Conservation (phyloP, 2,113 vertebrate genomes). For the Andinoacara biseriatus region DNA sequence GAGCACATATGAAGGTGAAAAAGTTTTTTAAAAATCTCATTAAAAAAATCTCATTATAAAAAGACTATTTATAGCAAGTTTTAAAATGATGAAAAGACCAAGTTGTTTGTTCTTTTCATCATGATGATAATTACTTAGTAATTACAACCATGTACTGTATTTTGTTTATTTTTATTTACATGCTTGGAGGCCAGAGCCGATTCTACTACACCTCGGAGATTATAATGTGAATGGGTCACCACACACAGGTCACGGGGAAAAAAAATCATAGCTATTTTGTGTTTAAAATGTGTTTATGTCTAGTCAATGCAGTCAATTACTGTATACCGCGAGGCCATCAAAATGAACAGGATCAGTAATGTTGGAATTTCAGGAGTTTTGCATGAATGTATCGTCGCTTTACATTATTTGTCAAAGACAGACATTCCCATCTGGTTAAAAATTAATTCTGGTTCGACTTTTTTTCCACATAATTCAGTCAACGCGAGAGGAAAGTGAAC, state of each 20-base stretch:
- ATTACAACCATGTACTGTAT: neutral
- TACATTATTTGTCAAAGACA: conserved; percentile 15
- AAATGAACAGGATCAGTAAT: neutral
- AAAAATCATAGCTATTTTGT: neutral
- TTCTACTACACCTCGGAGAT: neutral
- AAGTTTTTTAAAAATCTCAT: neutral
- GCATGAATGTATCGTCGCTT: neutral
- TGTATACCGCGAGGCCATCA: neutral
- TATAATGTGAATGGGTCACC: neutral
- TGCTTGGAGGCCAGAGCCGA: neutral
- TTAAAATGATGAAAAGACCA: neutral
- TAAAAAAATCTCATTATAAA: neutral
- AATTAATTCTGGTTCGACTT: neutral
- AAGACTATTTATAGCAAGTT: neutral
- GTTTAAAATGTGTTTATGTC: neutral
- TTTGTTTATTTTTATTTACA: neutral
- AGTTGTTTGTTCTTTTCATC: neutral
- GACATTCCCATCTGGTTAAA: conserved; percentile 7
- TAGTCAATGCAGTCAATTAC: neutral
- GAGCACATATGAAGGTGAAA: neutral
- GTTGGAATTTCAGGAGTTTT: conserved; percentile 21
- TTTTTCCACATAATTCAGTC: neutral
- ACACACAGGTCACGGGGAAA: neutral
- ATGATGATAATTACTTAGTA: neutral
- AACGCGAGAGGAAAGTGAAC: neutral